Evolutionary conservation across 2,797 vertebrate species (phyloP), one percentile per base, ranked within the genome.

Genomic region (Rhinogobio ventralis): DNA sequence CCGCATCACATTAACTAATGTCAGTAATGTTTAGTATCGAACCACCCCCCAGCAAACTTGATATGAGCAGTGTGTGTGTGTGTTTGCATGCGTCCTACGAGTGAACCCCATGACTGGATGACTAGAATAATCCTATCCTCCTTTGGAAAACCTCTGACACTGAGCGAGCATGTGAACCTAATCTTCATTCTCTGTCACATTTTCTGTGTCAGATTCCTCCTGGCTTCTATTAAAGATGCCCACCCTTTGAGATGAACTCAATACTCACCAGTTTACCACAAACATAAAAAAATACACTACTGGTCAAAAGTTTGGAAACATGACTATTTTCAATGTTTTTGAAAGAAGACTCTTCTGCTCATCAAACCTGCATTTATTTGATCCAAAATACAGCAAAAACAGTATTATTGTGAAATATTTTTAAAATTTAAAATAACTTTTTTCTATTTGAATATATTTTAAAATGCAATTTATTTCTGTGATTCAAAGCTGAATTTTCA

Each of bases 21-120:
- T 78, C 77, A 67, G 78, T 74, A 69, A 28, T 39, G 45, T 77
- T 78, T 71, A 30, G 82, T 71, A 84, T 84, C 1, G 82, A 81
- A 80, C 36, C 15, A 25, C 77, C 72, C 64, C 39, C 53, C 57
- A 81, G 71, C 78, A 46, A 85, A 49, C 57, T 45, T 30, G n/a
- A 53, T 73, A 81, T 72, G 53, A 67, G 55, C 68, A 3, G 13
- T 79, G 39, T 46, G 36, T 55, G 36, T 55, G 69, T 57, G 25
- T 51, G 69, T 53, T 11, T 77, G 64, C 14, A 9, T 81, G 79
- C 28, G 4, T 23, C n/a, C 14, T 28, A 55, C 14, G 42, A 30
- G 28, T 20, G 45, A 28, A n/a, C 11, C 69, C 72, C 45, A 33
- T 42, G n/a, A 75, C 57, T 67, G 28, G 25, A 62, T 23, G 68